Percentiles rank a stretch among this genome's conserved stretches.
Evolutionary conservation across 2,797 vertebrate genomes (phyloP).

Genomic region (Xenopus petersii): DNA sequence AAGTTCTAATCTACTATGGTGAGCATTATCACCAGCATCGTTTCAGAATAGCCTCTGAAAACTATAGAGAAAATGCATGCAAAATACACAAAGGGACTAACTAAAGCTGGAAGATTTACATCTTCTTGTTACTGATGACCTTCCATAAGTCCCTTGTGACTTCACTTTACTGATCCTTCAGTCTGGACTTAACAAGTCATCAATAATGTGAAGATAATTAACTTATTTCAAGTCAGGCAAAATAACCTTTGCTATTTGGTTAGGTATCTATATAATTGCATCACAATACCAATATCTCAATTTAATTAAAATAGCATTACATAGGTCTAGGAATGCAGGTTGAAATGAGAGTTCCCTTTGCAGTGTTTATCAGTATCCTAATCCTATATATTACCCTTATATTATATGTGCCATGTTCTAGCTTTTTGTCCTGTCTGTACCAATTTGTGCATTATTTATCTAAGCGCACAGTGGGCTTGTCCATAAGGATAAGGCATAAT

Average conservation of each 20-base stretch:
- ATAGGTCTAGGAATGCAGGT: not conserved
- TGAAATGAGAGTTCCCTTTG: not conserved
- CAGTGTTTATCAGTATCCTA: not conserved
- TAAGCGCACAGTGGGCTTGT: constrained; percentile 4
- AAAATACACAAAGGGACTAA: constrained; percentile 40
- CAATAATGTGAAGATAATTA: constrained; percentile 44
- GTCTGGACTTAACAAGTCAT: constrained; percentile 37
- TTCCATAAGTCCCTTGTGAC: constrained; percentile 34
- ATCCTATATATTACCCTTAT: constrained; percentile 17
- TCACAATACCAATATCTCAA: not conserved
- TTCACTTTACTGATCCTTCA: constrained; percentile 32
- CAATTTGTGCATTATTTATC: constrained; percentile 26
- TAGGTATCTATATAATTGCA: constrained; percentile 28
- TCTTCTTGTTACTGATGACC: constrained; percentile 39
- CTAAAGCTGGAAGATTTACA: constrained; percentile 41
- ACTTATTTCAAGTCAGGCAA: constrained; percentile 40
- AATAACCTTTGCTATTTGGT: constrained; percentile 39
- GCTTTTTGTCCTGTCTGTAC: not conserved
- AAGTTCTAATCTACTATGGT: not conserved
- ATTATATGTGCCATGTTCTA: constrained; percentile 4
- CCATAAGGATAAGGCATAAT: constrained; percentile 27
- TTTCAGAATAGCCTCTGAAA: not conserved
- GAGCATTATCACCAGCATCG: not conserved
- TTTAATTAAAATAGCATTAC: not conserved
- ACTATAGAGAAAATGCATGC: not conserved